Percentiles rank a stretch among this genome's conserved stretches.
Evolutionary conservation across 2,113 vertebrate species (phyloP).

Genomic region (Cheilinus undulatus): DNA sequence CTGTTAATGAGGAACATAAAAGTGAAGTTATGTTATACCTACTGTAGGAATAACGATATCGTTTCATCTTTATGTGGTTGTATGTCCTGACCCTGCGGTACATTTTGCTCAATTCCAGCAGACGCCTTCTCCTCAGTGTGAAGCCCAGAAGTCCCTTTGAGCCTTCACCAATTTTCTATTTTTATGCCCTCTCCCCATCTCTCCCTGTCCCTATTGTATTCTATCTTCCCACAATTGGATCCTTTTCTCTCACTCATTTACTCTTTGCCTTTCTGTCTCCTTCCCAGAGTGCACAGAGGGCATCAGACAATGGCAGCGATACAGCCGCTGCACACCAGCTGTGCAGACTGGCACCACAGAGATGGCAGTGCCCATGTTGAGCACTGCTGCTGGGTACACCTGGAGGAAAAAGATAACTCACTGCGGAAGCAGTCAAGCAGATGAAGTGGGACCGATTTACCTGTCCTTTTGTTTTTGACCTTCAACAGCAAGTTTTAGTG

Average conservation of each 20-base stretch:
- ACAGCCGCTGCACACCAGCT: slow-evolving; percentile 53
- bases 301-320: slow-evolving; percentile 69
- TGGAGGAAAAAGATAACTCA: slow-evolving; percentile 50
- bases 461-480: slow-evolving; percentile 22
- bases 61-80: slow-evolving; percentile 62
- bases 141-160: slow-evolving; percentile 42
- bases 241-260: slow-evolving; percentile 52
- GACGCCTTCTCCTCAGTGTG: slow-evolving; percentile 20
- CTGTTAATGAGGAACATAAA: slow-evolving; percentile 1
- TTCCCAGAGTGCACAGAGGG: slow-evolving; percentile 61
- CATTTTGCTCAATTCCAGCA: slow-evolving; percentile 49
- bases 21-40: slow-evolving; percentile 51
- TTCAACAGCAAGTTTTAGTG: background rate
- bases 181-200: slow-evolving; percentile 48
- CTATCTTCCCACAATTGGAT: slow-evolving; percentile 65
- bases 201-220: slow-evolving; percentile 70
- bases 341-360: slow-evolving; percentile 69
- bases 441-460: slow-evolving; percentile 31
- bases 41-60: slow-evolving; percentile 67
- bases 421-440: slow-evolving; percentile 29
- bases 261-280: slow-evolving; percentile 51
- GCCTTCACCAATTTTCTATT: slow-evolving; percentile 44
- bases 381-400: slow-evolving; percentile 51
- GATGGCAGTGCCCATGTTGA: slow-evolving; percentile 42
- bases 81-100: slow-evolving; percentile 63